Base-by-base conservation (phyloP, 2,797 vertebrate genomes). In the Mus caroli region DNA sequence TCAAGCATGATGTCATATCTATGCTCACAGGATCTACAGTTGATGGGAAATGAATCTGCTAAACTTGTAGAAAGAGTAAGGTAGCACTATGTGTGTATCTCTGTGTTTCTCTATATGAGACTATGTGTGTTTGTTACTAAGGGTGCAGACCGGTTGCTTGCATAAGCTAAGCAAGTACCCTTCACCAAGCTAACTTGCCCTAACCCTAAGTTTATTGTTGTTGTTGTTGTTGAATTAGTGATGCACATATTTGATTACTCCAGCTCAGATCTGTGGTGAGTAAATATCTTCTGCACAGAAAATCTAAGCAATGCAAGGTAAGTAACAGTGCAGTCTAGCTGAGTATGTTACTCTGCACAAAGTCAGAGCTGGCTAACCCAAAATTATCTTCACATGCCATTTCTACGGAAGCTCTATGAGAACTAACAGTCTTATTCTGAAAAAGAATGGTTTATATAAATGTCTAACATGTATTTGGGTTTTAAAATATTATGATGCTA, bases 371-470 rank as follows among this genome's bases (percentile, higher is more conserved):
- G 1, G 8, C 3, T 28, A 54, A 62, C 52, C 43, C 40, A 69
- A 26, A 88, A 62, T 67, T 8, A 34, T n/a, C n/a, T 75, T n/a
- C 15, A 73, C 24, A 90, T 28, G 14, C 8, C 46, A 40, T 78
- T 77, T 75, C 28, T 80, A 82, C 17, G 56, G 79, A 40, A 83
- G 12, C 31, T 94, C 46, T 77, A 20, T 90, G 22, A 87, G 8
- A 90, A 78, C 37, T 82, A 71, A 58, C 52, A 46, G 13, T 90
- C 73, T 12, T 75, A 19, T 50, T 94, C 54, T 85, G 11, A 58
- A 58, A 90, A 15, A 7, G 13, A 93, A 90, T 75, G 20, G 13
- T 56, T 83, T 96, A 43, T 79, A 90, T 8, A 75, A 75, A 82
- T 43, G 2, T 50, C 56, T 77, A 86, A 84, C 28, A 46, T 15